Percentiles rank a stretch among this genome's conserved stretches.
Conservation (phyloP, 1,140 invertebrate species). For the Mactra quadrangularis region DNA sequence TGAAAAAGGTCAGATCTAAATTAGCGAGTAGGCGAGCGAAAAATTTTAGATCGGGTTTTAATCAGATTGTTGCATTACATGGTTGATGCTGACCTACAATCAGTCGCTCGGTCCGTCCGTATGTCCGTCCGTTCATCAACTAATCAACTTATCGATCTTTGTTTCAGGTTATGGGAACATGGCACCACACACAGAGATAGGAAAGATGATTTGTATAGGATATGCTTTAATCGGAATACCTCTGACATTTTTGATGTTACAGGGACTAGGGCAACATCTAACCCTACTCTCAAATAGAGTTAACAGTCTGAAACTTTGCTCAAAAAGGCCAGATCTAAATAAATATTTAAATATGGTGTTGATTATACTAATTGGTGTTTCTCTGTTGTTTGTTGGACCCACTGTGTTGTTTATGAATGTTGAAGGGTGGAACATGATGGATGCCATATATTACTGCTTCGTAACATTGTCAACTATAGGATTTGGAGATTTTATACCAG, state of each 20-base stretch:
- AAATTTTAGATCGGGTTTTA: no score
- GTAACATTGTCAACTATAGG: constrained; percentile 92
- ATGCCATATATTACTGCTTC: constrained; percentile 97
- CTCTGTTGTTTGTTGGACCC: constrained; percentile 73
- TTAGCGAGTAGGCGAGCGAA: no score
- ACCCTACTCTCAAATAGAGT: constrained; percentile 69
- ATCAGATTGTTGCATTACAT: no score
- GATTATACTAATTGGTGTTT: constrained; percentile 71
- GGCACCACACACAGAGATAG: constrained; percentile 93
- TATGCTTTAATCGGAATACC: constrained; percentile 99
- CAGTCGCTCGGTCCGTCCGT: no score
- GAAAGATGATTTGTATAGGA: constrained; percentile 95
- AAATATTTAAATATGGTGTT: constrained; percentile 75
- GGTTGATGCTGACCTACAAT: no score
- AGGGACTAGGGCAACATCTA: constrained; percentile 73
- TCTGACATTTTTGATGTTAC: constrained; percentile 90
- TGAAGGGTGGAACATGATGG: constrained; percentile 94
- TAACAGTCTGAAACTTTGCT: constrained; percentile 72
- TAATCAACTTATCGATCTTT: no score
- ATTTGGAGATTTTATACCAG: constrained; percentile 97
- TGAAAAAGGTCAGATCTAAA: no score
- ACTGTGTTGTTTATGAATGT: constrained; percentile 89
- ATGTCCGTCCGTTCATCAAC: no score
- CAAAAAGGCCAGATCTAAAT: constrained; percentile 70
- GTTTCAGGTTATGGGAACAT: constrained; percentile 96